A percentile compares a stretch with the other conserved stretches of the same genome.
Conservation (phyloP, 2,113 vertebrate species). For the Kryptolebias marmoratus region DNA sequence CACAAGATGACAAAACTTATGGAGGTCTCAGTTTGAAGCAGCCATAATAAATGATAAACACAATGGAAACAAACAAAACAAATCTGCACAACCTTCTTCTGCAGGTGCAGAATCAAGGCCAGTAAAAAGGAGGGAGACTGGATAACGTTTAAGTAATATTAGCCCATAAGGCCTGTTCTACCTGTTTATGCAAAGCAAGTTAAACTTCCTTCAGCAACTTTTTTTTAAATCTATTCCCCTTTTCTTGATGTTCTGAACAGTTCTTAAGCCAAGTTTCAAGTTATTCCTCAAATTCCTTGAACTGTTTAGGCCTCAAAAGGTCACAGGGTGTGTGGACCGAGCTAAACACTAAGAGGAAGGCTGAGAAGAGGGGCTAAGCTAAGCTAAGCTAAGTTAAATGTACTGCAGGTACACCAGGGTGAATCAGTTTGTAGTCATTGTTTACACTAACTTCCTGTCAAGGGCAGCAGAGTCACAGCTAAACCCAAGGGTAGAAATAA, state of each 20-base stretch:
- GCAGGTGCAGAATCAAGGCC: slow-evolving; percentile 57
- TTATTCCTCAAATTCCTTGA: slow-evolving; percentile 16
- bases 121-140: slow-evolving; percentile 1
- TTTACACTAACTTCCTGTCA: neutral
- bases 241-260: neutral
- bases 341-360: neutral
- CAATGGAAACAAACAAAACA: slow-evolving; percentile 9
- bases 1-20: neutral
- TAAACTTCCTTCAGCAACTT: slow-evolving; percentile 28
- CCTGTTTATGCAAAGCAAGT: slow-evolving; percentile 6
- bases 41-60: slow-evolving; percentile 56
- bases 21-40: slow-evolving; percentile 13
- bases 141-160: slow-evolving; percentile 18
- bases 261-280: neutral
- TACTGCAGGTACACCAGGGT: neutral
- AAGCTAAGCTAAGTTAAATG: neutral
- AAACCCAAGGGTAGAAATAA: neutral
- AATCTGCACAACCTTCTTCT: slow-evolving; percentile 19
- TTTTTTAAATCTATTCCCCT: slow-evolving; percentile 3
- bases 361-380: neutral
- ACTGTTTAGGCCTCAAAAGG: slow-evolving; percentile 63
- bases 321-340: slow-evolving; percentile 34
- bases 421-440: neutral
- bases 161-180: slow-evolving; percentile 5
- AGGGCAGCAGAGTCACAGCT: neutral